A percentile compares a stretch with the other conserved stretches of the same genome.
These are phyloP conservation scores for Lota lota DNA, from an alignment of 2,113 vertebrate species.

Conservation along the genomic window DNA sequence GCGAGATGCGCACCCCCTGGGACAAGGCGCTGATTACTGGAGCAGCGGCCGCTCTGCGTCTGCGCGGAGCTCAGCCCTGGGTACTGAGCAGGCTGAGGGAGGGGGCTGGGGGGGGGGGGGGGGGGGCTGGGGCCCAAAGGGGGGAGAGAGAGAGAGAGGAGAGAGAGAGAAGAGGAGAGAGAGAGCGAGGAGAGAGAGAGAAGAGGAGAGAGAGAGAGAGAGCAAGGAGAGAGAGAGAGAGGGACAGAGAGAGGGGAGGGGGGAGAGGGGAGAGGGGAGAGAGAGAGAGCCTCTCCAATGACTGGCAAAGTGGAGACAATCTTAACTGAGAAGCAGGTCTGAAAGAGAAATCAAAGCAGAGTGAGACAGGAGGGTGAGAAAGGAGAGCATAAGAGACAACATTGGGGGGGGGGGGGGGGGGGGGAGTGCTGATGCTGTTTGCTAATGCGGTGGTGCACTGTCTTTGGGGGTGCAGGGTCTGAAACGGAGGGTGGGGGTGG, in stretches of 20 bases:
- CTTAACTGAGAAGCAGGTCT: no score
- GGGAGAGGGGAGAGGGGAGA: no score
- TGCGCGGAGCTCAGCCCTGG: conserved; percentile 53
- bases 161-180: background rate
- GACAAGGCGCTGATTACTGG: conserved; percentile 34
- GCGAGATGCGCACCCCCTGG: conserved; percentile 28
- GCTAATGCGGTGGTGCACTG: background rate
- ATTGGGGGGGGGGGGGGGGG: background rate
- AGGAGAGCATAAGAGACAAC: background rate
- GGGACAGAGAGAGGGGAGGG: background rate
- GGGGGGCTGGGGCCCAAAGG: conserved; percentile 25
- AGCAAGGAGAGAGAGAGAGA: background rate
- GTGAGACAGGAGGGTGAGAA: background rate
- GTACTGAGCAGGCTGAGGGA: conserved; percentile 58
- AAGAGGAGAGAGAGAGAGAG: background rate
- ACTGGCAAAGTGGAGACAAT: conserved; percentile 5
- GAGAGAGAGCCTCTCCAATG: background rate
- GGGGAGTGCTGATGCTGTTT: background rate
- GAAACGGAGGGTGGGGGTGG: background rate
- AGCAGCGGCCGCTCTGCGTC: conserved; percentile 24
- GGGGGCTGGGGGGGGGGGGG: conserved; percentile 22
- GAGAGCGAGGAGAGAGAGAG: background rate
- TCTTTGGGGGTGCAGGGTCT: background rate
- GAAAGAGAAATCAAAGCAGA: background rate
- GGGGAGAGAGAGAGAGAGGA: conserved; percentile 6